Evolutionary conservation across 2,797 vertebrate genomes (phyloP).

Genomic region (Hippocampus kuda): DNA sequence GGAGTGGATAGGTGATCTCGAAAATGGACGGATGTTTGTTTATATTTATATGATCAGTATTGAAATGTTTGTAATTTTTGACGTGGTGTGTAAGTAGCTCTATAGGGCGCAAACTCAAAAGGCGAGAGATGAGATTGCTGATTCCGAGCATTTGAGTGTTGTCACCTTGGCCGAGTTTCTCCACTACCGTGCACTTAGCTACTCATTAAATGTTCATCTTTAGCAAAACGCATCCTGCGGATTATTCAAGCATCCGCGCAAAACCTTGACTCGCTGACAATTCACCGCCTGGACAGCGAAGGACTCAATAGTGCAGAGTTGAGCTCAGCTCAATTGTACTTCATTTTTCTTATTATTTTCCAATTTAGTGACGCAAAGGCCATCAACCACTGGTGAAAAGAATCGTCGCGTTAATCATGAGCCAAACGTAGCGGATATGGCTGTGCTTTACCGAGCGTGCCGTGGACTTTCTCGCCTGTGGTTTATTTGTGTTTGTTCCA

Average conservation of each 20-base stretch:
- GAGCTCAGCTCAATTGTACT: neutral
- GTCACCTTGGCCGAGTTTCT: constrained; percentile 1
- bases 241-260: neutral
- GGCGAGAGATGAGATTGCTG: neutral
- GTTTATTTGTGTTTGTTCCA: too few species aligned
- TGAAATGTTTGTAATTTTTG: too few species aligned
- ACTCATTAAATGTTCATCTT: constrained; percentile 3
- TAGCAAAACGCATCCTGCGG: neutral
- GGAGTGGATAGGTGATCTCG: too few species aligned
- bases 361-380: too few species aligned
- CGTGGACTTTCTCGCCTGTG: too few species aligned
- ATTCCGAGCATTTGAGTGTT: neutral
- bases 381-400: too few species aligned
- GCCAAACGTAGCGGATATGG: too few species aligned
- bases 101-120: neutral
- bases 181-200: neutral
- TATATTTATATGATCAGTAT: too few species aligned
- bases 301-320: neutral
- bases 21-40: too few species aligned
- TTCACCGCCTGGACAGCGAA: neutral
- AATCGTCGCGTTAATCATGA: too few species aligned
- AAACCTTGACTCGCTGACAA: neutral
- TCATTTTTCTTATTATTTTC: too few species aligned
- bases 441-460: too few species aligned
- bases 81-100: neutral